phyloP scores from a whole-genome alignment of 2,888 invertebrate genomes.

The Tiliacea citrago region DNA sequence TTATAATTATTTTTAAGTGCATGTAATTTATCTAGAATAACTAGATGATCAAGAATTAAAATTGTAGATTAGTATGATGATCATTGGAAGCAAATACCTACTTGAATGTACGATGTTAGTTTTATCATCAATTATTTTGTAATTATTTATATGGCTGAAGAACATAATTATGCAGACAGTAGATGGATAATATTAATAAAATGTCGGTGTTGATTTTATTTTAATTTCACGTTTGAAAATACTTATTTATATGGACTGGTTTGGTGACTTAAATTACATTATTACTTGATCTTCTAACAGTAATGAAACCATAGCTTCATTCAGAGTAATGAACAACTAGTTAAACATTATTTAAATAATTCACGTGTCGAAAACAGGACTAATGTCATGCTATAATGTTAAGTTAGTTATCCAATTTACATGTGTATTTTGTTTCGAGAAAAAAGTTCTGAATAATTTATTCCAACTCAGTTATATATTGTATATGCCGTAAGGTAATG shows the following conservation, averaged over 20 bases:
- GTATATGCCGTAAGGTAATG: no score
- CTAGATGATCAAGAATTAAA: constrained; percentile 17
- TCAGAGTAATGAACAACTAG: not conserved
- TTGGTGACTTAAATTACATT: not conserved
- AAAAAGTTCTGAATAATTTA: not conserved
- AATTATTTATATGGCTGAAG: not conserved
- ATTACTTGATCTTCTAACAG: not conserved
- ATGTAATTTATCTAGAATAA: not conserved
- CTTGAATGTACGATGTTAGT: constrained; percentile 18
- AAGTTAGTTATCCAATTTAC: not conserved
- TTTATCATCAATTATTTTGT: constrained; percentile 27
- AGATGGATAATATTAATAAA: not conserved
- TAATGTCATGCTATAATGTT: not conserved
- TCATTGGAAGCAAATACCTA: not conserved
- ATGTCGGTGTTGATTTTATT: constrained; percentile 17
- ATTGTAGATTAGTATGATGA: constrained; percentile 12
- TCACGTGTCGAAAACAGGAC: not conserved
- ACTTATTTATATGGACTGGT: not conserved
- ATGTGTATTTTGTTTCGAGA: not conserved
- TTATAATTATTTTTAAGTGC: constrained; percentile 33
- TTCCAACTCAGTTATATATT: not conserved
- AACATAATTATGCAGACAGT: not conserved
- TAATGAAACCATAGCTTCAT: not conserved
- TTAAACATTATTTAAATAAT: not conserved
- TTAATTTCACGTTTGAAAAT: not conserved